Evolutionary conservation across 2,888 invertebrate genomes (phyloP).

Genomic region (Plagodis pulveraria): DNA sequence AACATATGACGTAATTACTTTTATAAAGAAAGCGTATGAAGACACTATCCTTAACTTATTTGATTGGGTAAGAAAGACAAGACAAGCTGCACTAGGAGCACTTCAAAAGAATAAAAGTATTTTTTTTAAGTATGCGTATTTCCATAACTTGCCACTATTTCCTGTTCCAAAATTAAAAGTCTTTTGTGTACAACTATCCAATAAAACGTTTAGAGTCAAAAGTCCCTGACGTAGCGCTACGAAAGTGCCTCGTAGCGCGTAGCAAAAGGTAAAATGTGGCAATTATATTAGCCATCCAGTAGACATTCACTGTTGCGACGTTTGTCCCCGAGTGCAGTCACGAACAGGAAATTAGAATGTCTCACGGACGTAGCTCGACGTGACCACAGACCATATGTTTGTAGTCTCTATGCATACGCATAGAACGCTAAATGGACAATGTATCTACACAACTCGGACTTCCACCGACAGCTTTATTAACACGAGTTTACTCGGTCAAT

Average conservation of each 20-base stretch:
- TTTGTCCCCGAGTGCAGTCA: conserved; percentile 14
- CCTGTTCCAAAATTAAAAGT: too few species aligned
- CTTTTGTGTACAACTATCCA: too few species aligned
- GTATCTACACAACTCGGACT: background rate
- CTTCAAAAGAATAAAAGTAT: too few species aligned
- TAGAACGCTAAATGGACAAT: background rate
- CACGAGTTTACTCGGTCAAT: too few species aligned
- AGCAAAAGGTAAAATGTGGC: conserved; percentile 2
- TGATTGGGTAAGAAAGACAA: too few species aligned
- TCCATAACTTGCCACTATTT: too few species aligned
- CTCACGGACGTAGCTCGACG: background rate
- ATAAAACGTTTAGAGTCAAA: background rate
- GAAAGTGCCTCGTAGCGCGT: background rate
- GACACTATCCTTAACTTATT: too few species aligned
- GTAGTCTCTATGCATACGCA: background rate
- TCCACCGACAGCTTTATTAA: too few species aligned
- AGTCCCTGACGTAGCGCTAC: background rate
- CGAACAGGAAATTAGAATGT: conserved; percentile 26
- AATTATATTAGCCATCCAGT: conserved; percentile 10
- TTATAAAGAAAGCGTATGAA: too few species aligned
- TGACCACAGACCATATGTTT: background rate
- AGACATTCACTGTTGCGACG: conserved; percentile 13
- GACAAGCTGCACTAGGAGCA: too few species aligned
- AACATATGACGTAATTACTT: too few species aligned
- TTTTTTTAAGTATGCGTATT: too few species aligned